Evolutionary conservation across 2,113 vertebrate genomes (phyloP).

Genomic region (Pycnonotus jocosus): DNA sequence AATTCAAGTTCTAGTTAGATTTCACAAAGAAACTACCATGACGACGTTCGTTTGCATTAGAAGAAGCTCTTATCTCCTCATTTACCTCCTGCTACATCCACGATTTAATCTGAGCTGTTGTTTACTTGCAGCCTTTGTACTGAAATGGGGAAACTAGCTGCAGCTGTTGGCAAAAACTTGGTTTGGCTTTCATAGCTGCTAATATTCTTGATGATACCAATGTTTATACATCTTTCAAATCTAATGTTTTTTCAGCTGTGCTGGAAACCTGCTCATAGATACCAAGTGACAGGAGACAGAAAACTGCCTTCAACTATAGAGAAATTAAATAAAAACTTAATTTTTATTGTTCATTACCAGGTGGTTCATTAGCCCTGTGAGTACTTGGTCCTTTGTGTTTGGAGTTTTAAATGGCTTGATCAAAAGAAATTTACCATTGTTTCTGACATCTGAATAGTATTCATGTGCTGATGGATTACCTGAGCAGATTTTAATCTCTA

Average conservation of each 20-base stretch:
- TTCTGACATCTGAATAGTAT: not conserved
- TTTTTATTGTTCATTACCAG: not conserved
- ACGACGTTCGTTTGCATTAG: not conserved
- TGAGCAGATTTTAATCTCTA: not conserved
- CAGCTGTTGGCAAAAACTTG: not conserved
- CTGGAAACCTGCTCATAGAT: not conserved
- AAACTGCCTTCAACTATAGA: not conserved
- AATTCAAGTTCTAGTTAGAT: not conserved
- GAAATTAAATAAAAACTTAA: not conserved
- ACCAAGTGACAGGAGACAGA: not conserved
- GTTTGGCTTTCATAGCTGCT: constrained; percentile 5
- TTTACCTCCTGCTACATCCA: not conserved
- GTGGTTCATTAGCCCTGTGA: not conserved
- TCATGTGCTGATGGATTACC: not conserved
- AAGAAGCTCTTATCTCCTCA: not conserved
- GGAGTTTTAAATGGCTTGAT: not conserved
- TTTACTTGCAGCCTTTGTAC: not conserved
- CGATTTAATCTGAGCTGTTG: not conserved
- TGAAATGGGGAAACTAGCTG: not conserved
- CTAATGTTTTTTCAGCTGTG: not conserved
- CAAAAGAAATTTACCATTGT: not conserved
- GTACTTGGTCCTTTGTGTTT: not conserved
- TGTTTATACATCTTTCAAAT: not conserved
- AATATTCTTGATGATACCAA: not conserved
- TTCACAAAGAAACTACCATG: not conserved